Percentiles rank a stretch among this genome's conserved stretches.
Conservation (phyloP, 2,113 vertebrate genomes). For the Brevimyrus niger region DNA sequence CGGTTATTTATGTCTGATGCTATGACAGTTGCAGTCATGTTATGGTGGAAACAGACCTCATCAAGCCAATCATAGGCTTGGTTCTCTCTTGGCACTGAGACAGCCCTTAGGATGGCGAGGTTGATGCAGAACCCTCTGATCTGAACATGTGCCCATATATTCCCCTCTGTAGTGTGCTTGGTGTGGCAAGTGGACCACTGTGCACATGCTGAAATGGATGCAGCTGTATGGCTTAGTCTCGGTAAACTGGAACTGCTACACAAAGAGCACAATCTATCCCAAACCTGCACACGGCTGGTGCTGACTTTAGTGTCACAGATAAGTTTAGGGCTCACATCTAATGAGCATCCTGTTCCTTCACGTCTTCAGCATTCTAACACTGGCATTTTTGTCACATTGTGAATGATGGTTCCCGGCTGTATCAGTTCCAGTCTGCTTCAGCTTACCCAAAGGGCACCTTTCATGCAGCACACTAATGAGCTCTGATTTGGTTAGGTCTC, state of each 20-base stretch:
- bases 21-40: background rate
- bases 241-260: background rate
- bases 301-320: background rate
- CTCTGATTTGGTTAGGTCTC: background rate
- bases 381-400: background rate
- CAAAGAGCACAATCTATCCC: background rate
- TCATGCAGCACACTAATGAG: background rate
- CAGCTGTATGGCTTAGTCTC: too few relatives aligned
- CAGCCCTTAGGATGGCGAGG: background rate
- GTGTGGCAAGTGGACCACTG: background rate
- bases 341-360: background rate
- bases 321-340: background rate
- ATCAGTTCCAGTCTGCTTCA: background rate
- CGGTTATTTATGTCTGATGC: background rate
- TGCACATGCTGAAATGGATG: background rate
- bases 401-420: background rate
- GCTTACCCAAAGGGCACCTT: background rate
- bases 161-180: background rate
- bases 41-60: background rate
- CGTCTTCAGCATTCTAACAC: background rate
- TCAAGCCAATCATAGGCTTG: background rate
- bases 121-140: background rate
- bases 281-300: background rate
- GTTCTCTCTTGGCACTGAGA: background rate
- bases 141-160: background rate